Percentiles rank a stretch among this genome's conserved stretches.
phyloP scores from a whole-genome alignment of 2,888 invertebrate species.

The Oegoconia quadripuncta region DNA sequence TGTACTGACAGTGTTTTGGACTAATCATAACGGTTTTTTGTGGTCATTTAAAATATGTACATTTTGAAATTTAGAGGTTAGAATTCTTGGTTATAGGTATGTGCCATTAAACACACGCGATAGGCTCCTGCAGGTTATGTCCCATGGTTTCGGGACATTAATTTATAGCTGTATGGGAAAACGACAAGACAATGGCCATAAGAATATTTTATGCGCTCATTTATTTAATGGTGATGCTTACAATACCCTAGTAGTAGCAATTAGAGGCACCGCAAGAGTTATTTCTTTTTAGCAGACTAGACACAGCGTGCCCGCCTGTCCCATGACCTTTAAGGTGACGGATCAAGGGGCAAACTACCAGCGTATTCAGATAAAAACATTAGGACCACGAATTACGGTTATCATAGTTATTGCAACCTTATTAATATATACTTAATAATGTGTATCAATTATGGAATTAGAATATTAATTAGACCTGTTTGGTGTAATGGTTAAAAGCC shows the following conservation, averaged over 20 bases:
- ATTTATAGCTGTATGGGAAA: conserved; percentile 11
- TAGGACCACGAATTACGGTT: too few species aligned
- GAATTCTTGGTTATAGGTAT: background rate
- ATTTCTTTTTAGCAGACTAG: conserved; percentile 34
- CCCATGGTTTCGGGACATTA: conserved; percentile 14
- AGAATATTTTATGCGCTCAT: conserved; percentile 55
- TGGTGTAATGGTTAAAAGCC: too few species aligned
- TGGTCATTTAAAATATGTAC: too few species aligned
- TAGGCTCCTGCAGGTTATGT: too few species aligned
- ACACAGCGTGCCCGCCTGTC: conserved; percentile 16
- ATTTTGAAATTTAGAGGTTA: too few species aligned
- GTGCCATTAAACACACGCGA: background rate
- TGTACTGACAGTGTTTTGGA: too few species aligned
- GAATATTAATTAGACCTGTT: too few species aligned
- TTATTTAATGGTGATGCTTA: conserved; percentile 47
- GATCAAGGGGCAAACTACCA: conserved; percentile 17
- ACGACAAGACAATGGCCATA: conserved; percentile 39
- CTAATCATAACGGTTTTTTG: too few species aligned
- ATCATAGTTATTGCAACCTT: too few species aligned
- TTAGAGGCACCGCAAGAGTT: conserved; percentile 45
- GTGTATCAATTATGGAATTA: too few species aligned
- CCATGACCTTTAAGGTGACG: conserved; percentile 34
- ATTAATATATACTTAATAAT: too few species aligned
- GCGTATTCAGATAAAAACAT: conserved; percentile 9
- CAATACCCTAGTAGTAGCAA: conserved; percentile 51